phyloP scores from a whole-genome alignment of 2,113 vertebrate species.

The Pelusios castaneus region DNA sequence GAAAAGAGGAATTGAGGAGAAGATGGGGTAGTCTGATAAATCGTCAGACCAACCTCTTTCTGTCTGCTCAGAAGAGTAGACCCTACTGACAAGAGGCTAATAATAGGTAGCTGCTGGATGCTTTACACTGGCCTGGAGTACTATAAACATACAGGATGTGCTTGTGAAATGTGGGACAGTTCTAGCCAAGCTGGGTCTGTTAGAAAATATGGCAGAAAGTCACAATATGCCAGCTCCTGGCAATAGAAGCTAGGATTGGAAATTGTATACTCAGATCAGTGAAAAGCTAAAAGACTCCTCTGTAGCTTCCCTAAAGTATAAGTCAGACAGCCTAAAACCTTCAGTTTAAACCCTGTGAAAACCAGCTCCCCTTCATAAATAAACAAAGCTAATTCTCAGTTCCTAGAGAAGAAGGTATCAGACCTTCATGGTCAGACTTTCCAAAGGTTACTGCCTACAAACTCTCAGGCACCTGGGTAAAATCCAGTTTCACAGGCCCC shows the following conservation, averaged over 20 bases:
- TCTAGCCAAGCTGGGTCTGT: not conserved
- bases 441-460: not conserved
- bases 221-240: not conserved
- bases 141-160: accelerated
- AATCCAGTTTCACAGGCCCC: constrained; percentile 33
- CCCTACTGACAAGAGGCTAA: not conserved
- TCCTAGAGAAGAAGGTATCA: not conserved
- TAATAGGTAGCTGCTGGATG: not conserved
- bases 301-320: not conserved
- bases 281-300: not conserved
- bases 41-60: not conserved
- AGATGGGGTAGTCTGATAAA: not conserved
- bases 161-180: not conserved
- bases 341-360: not conserved
- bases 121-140: not conserved
- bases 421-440: not conserved
- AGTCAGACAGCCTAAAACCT: not conserved
- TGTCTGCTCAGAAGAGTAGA: not conserved
- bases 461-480: constrained; percentile 21
- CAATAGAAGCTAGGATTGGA: not conserved
- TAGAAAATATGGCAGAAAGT: not conserved
- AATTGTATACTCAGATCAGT: not conserved
- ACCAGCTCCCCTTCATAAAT: not conserved
- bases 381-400: not conserved
- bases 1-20: accelerated